A percentile compares a stretch with the other conserved stretches of the same genome.
Conservation (phyloP, 2,113 vertebrate genomes). For the Prionailurus viverrinus region DNA sequence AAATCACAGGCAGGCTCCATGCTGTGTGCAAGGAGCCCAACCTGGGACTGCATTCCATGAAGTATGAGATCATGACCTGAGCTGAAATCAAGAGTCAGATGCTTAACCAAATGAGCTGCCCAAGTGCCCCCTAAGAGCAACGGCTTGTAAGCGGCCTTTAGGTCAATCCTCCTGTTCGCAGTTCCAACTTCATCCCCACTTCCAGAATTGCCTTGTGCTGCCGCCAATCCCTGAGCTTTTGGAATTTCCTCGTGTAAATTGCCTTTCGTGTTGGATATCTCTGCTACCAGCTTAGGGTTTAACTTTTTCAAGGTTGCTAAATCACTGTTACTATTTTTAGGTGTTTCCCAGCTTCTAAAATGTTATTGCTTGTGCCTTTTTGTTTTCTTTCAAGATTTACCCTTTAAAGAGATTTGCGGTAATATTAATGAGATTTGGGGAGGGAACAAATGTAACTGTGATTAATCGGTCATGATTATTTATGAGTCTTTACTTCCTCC, state of each 20-base stretch:
- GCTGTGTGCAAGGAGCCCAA: too few relatives aligned
- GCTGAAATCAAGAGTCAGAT: too few relatives aligned
- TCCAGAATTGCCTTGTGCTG: neutral
- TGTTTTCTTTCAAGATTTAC: conserved; percentile 16
- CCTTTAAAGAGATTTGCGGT: neutral
- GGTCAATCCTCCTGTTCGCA: neutral
- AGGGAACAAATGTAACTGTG: neutral
- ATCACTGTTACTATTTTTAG: neutral
- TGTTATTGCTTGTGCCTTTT: neutral
- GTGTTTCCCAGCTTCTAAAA: neutral
- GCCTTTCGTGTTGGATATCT: neutral
- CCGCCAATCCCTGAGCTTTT: neutral
- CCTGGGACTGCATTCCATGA: too few relatives aligned
- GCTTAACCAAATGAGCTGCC: neutral
- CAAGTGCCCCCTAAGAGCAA: neutral
- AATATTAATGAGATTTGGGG: neutral
- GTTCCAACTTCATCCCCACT: neutral
- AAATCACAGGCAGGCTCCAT: too few relatives aligned
- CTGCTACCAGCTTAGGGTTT: neutral
- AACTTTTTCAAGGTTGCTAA: neutral
- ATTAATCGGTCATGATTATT: neutral
- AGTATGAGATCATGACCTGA: too few relatives aligned
- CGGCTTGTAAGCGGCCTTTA: neutral
- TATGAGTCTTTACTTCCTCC: neutral
- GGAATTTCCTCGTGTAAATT: neutral